phyloP scores from a whole-genome alignment of 92 coral and sea anemone genomes.

The Parazoanthus swiftii region DNA sequence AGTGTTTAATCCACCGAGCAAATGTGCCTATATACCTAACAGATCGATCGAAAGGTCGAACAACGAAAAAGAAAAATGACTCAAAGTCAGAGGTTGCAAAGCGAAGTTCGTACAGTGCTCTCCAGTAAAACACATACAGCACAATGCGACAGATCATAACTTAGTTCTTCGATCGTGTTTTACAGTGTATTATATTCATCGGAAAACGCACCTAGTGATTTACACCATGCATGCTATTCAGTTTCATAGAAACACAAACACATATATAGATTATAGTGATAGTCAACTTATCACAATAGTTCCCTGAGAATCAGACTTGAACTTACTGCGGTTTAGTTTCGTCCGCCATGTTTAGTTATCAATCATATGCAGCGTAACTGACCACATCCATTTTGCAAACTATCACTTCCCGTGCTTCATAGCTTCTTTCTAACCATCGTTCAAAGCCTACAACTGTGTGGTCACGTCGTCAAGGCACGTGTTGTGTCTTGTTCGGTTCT shows the following conservation, averaged over 20 bases:
- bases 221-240: not conserved
- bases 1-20: no score
- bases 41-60: no score
- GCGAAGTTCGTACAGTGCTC: no score
- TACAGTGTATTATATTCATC: no score
- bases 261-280: not conserved
- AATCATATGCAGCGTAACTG: not conserved
- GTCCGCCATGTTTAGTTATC: slow-evolving; percentile 1
- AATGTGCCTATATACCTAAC: no score
- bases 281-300: not conserved
- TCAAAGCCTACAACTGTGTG: not conserved
- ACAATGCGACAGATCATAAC: no score
- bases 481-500: not conserved
- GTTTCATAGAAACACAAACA: not conserved
- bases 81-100: no score
- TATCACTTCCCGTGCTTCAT: no score
- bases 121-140: no score
- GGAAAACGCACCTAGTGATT: no score
- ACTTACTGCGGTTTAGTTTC: not conserved
- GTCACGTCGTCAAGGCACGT: not conserved
- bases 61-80: no score
- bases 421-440: not conserved
- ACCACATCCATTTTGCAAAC: not conserved
- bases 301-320: not conserved
- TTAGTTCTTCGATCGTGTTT: no score